Conservation (phyloP, 35 echinoderm and acorn worm species). For the Lytechinus variegatus region DNA sequence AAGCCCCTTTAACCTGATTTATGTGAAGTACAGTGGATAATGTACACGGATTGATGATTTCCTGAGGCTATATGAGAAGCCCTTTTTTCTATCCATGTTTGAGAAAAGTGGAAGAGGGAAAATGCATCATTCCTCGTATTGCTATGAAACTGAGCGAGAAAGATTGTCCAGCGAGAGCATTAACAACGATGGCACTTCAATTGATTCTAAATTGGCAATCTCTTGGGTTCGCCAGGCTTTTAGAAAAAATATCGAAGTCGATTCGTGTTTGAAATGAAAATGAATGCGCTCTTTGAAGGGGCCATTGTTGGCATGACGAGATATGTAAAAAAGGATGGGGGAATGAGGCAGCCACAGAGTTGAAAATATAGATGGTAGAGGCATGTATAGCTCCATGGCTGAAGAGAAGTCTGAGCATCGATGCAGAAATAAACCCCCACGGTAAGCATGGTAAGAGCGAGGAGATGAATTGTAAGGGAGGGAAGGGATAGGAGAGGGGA, state of each 20-base stretch:
- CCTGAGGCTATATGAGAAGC: neutral
- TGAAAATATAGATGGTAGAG: neutral
- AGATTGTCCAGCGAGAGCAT: slow-evolving; percentile 8
- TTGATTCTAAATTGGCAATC: slow-evolving; percentile 41
- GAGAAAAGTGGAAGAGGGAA: neutral
- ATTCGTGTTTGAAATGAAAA: slow-evolving; percentile 13
- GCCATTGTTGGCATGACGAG: neutral
- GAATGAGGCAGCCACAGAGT: neutral
- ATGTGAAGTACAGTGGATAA: neutral
- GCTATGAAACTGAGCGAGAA: neutral
- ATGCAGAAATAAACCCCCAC: too few species aligned
- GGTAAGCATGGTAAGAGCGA: too few species aligned
- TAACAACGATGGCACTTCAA: slow-evolving; percentile 16
- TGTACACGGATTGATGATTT: neutral
- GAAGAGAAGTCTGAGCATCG: too few species aligned
- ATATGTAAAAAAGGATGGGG: neutral
- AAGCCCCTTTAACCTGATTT: neutral
- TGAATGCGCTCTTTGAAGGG: neutral
- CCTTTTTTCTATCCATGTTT: neutral
- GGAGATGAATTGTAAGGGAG: too few species aligned
- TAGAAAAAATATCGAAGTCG: neutral
- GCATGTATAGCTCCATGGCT: neutral
- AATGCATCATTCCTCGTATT: slow-evolving; percentile 24
- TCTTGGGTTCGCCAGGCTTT: neutral
- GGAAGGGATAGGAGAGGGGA: neutral